A percentile compares a stretch with the other conserved stretches of the same genome.
These are phyloP conservation scores for Nomada fucata DNA, from an alignment of 2,888 invertebrate species.

Conservation along the genomic window DNA sequence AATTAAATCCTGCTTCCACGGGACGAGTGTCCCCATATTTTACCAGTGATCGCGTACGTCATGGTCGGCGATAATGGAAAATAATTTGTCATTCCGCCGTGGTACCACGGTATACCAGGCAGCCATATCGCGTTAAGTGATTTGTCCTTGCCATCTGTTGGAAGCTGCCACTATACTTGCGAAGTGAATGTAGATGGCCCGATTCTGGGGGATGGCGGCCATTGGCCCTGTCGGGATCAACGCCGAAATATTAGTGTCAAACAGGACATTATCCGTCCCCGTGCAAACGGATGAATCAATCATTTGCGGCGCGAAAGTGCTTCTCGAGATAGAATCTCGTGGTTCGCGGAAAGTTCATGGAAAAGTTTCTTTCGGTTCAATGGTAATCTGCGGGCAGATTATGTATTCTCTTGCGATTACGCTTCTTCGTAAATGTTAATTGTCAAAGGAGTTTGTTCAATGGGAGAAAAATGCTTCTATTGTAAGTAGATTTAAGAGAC, in stretches of 20 bases:
- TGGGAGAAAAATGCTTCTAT: too few relatives aligned
- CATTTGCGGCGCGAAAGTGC: conserved; percentile 40
- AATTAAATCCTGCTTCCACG: conserved; percentile 48
- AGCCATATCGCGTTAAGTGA: conserved; percentile 77
- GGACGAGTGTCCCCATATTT: conserved; percentile 61
- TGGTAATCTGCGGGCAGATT: neutral
- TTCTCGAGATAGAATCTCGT: neutral
- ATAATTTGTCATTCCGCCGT: conserved; percentile 77
- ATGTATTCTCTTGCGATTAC: too few relatives aligned
- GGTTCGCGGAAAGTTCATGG: neutral
- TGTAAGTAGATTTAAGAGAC: too few relatives aligned
- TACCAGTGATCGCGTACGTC: conserved; percentile 54
- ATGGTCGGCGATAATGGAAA: conserved; percentile 70
- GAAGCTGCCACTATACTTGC: conserved; percentile 67
- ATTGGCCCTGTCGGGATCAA: conserved; percentile 53
- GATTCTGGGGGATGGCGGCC: conserved; percentile 47
- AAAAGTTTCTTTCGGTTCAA: neutral
- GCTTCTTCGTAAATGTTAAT: neutral
- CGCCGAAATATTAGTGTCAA: conserved; percentile 56
- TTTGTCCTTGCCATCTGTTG: conserved; percentile 78
- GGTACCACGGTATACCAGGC: conserved; percentile 28
- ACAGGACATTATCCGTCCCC: conserved; percentile 28
- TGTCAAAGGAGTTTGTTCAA: neutral
- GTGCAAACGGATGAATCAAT: conserved; percentile 55
- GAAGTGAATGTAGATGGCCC: conserved; percentile 67